These are phyloP conservation scores for Hemicentrotus pulcherrimus DNA, from an alignment of 35 echinoderm and acorn worm species.

Conservation along the genomic window DNA sequence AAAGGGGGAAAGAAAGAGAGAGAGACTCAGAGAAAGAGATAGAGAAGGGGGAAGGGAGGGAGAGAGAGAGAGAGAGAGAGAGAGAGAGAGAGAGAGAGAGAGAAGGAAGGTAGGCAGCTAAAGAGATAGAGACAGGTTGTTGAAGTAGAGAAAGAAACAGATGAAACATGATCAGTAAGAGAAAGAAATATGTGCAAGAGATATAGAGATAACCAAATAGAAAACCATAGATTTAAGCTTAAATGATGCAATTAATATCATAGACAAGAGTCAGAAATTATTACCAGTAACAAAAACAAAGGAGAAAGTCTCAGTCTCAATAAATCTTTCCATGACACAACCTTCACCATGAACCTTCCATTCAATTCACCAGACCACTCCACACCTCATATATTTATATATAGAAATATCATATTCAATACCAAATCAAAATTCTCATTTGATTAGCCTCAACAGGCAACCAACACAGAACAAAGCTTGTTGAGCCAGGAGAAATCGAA, in stretches of 20 bases:
- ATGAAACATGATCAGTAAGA: too few species aligned
- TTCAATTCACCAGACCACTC: neutral
- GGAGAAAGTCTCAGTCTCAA: neutral
- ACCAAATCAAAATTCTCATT: neutral
- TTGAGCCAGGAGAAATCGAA: constrained; percentile 12
- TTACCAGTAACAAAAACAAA: too few species aligned
- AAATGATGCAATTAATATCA: too few species aligned
- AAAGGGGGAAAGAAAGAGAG: too few species aligned
- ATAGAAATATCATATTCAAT: neutral
- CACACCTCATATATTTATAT: neutral
- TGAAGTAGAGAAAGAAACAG: too few species aligned
- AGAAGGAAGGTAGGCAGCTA: neutral
- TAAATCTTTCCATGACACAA: neutral
- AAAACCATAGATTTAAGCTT: too few species aligned
- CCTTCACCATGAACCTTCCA: neutral
- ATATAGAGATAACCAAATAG: too few species aligned
- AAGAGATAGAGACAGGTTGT: neutral
- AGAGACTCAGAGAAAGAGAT: too few species aligned
- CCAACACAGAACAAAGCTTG: neutral
- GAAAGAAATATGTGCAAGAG: too few species aligned
- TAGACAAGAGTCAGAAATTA: too few species aligned
- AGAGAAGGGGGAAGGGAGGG: neutral
- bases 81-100: neutral
- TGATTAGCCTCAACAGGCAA: neutral
- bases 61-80: neutral